phyloP scores from a whole-genome alignment of 2,888 invertebrate species.

The Caenorhabditis virilis region DNA sequence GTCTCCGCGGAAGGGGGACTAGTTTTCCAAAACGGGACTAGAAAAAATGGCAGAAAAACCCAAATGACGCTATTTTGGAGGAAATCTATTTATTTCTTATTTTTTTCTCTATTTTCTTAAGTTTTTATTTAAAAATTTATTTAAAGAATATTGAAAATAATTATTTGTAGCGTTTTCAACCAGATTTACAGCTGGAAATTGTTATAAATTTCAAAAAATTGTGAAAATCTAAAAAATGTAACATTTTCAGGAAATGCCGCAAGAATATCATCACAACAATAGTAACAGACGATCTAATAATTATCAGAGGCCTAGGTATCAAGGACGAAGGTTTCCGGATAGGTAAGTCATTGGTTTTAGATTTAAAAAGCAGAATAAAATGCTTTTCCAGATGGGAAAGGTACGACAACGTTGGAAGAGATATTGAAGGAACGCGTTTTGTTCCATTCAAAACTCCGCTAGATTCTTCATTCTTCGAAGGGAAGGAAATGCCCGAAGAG shows the following conservation, averaged over 20 bases:
- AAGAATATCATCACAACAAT: too few species aligned
- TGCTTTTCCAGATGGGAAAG: constrained; percentile 68
- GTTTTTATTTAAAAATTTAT: constrained; percentile 1
- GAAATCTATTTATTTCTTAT: constrained; percentile 2
- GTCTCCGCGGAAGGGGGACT: too few species aligned
- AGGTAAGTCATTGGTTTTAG: constrained; percentile 12
- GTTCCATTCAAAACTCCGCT: constrained; percentile 80
- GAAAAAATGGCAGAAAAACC: neutral
- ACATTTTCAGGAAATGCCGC: neutral
- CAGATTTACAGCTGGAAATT: too few species aligned
- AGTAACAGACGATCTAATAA: neutral
- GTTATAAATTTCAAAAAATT: too few species aligned
- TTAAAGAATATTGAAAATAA: too few species aligned
- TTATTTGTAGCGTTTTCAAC: too few species aligned
- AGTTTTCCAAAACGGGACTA: too few species aligned
- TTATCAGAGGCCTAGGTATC: constrained; percentile 3
- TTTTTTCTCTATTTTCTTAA: too few species aligned
- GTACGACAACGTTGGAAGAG: constrained; percentile 72
- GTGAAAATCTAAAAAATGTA: too few species aligned
- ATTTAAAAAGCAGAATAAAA: neutral
- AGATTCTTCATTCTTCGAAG: constrained; percentile 68
- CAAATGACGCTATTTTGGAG: neutral
- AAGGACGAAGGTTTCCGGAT: constrained; percentile 27
- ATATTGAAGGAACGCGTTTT: constrained; percentile 77
- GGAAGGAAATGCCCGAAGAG: constrained; percentile 27